Percentiles rank a stretch among this genome's conserved stretches.
phyloP scores from a whole-genome alignment of 1,140 invertebrate species.

The Pemphigus obesinymphae region DNA sequence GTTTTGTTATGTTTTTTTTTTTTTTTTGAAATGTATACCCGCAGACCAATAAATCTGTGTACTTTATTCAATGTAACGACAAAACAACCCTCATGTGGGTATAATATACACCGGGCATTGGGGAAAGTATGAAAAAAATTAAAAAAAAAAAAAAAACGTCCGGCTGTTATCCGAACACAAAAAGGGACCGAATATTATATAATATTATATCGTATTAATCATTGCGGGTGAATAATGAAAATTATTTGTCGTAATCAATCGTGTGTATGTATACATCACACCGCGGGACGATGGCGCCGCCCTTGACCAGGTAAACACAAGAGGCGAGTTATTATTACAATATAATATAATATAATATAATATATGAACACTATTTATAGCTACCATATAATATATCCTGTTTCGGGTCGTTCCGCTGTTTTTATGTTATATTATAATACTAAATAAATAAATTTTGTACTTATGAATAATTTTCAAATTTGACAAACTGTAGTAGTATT shows the following conservation, averaged over 20 bases:
- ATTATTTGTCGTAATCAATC: background rate
- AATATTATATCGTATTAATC: background rate
- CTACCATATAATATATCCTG: background rate
- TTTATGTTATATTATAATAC: background rate
- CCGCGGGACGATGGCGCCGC: background rate
- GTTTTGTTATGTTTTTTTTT: background rate
- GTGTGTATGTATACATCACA: background rate
- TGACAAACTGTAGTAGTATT: background rate
- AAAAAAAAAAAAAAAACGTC: background rate
- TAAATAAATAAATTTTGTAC: constrained; percentile 9
- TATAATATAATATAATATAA: background rate
- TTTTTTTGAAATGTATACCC: background rate
- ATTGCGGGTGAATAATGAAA: background rate
- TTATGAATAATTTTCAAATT: constrained; percentile 32
- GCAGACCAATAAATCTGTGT: constrained; percentile 21
- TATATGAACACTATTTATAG: background rate
- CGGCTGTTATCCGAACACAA: background rate
- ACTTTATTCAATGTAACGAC: background rate
- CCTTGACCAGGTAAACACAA: background rate
- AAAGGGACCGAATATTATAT: background rate
- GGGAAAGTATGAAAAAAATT: background rate
- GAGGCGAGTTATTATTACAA: background rate
- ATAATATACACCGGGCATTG: background rate
- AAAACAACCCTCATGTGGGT: constrained; percentile 2
- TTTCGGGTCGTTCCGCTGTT: background rate